Base-by-base conservation (phyloP, 2,888 invertebrate genomes). In the Drosophila atroscutellata region DNA sequence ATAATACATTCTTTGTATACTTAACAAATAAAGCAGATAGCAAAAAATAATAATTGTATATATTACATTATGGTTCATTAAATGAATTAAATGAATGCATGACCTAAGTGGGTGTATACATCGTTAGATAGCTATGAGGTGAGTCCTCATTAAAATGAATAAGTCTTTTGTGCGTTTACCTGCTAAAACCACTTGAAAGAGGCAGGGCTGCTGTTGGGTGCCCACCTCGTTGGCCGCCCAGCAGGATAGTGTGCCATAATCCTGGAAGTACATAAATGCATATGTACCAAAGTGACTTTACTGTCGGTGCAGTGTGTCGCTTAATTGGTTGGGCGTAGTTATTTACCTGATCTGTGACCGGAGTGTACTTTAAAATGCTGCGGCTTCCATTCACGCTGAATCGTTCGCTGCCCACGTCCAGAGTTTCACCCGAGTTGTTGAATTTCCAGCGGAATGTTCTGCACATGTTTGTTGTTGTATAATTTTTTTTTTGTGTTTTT, bases 361-460 rank as follows among this genome's bases (percentile, higher is more conserved):
- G 95, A 18, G 95, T 95, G 90, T 95, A 95, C 80, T 95, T 94
- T 80, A 96, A 94, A 72, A 95, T 94, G 89, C 95, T 95, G 72
- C 95, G 94, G 82, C 96, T 96, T 79, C 97, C 97, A 92, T 97
- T 97, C 80, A 95, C 95, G 86, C 96, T 95, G 94, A 96, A 97
- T 72, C 96, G 94, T 92, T 96, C 96, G 52, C 96, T 95, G 57
- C 96, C 96, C 67, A 97, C 96, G 93, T 97, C 97, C 77, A 97
- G 94, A 56, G 97, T 97, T 94, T 97, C 97, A 5, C 98, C 97
- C 15, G 97, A 97, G 94, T 97, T 97, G 94, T 98, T 98, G 94
- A 98, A 98, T 94, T 98, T 97, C 98, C 98, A 98, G 85, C 97
- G 96, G 94, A 98, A 98, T 91, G 95, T 96, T 86, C 96, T 96